phyloP scores from a whole-genome alignment of 2,888 invertebrate genomes.

The Adineta ricciae region DNA sequence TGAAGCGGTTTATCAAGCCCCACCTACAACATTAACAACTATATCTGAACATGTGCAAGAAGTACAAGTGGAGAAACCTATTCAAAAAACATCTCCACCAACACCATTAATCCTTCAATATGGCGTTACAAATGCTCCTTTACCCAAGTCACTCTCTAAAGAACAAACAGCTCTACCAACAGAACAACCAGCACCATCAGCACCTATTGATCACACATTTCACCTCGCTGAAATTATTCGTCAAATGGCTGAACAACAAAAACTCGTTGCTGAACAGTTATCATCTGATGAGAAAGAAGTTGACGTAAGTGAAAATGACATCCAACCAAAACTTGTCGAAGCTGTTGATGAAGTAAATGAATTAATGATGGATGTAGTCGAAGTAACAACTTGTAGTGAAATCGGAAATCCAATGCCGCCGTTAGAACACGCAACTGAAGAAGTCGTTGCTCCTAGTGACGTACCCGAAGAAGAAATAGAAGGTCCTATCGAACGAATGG shows the following conservation, averaged over 20 bases:
- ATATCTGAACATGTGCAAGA: no score
- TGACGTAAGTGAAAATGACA: background rate
- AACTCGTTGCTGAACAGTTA: background rate
- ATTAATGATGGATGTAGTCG: slow-evolving; percentile 5
- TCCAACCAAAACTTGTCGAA: background rate
- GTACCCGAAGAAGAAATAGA: background rate
- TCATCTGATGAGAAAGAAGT: background rate
- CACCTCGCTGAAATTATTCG: background rate
- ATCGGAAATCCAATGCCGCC: background rate
- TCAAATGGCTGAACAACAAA: slow-evolving; percentile 17
- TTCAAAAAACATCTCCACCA: background rate
- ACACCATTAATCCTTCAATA: background rate
- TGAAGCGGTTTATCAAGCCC: background rate
- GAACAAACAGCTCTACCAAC: background rate
- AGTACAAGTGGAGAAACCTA: background rate
- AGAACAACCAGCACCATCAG: background rate
- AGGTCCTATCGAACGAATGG: background rate
- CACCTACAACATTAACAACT: background rate
- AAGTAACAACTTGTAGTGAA: background rate
- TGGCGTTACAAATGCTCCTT: background rate
- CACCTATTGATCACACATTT: background rate
- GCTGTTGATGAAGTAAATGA: background rate
- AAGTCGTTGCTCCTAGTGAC: background rate
- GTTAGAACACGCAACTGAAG: background rate
- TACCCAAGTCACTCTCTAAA: background rate